Conservation (phyloP, 2,113 vertebrate species). For the Platycercus adscitus region DNA sequence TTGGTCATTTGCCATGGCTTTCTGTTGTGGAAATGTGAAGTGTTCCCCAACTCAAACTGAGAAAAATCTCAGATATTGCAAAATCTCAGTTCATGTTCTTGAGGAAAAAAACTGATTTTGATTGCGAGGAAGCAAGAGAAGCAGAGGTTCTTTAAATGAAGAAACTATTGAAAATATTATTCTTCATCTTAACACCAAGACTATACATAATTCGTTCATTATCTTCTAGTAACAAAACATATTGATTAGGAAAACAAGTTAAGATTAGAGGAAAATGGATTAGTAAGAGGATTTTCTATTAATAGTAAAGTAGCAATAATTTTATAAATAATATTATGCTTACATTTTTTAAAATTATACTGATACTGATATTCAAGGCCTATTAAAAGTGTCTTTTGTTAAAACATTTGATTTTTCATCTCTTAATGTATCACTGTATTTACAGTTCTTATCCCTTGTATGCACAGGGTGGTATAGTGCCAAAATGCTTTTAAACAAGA, state of each 20-base stretch:
- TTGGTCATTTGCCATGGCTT: rapidly evolving
- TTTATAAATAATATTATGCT: neutral
- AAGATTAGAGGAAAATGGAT: neutral
- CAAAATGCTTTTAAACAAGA: neutral
- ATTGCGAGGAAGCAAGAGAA: neutral
- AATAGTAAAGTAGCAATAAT: neutral
- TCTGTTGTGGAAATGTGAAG: neutral
- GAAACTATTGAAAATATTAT: neutral
- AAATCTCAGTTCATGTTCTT: neutral
- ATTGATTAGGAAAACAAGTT: neutral
- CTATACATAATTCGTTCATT: neutral
- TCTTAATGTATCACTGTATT: neutral
- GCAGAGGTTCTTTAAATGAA: neutral
- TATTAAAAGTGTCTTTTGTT: neutral
- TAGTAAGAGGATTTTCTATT: neutral
- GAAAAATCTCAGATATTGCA: neutral
- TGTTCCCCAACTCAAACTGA: neutral
- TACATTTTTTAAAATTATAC: neutral
- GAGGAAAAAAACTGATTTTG: neutral
- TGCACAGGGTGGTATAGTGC: rapidly evolving
- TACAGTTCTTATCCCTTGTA: neutral
- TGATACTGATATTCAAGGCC: neutral
- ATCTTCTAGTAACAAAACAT: neutral
- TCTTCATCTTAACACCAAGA: neutral
- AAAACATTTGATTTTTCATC: neutral